Conservation (phyloP, 2,888 invertebrate genomes). For the Leptodirus hochenwartii region DNA sequence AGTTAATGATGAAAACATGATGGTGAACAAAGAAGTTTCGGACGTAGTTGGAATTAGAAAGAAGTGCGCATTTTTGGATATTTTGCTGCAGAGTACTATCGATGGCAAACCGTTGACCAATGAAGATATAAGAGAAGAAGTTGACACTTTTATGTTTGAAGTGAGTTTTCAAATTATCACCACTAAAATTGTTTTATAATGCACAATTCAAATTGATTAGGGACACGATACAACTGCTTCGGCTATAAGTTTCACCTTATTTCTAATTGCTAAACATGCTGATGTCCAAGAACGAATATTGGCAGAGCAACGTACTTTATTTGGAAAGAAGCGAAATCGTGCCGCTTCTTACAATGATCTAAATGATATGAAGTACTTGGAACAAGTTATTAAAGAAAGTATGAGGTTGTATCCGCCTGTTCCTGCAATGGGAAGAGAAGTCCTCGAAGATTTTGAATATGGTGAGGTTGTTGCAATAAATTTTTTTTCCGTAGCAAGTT, state of each 20-base stretch:
- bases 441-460: constrained; percentile 12
- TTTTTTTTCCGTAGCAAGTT: no score
- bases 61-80: constrained; percentile 46
- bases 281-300: constrained; percentile 18
- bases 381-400: constrained; percentile 19
- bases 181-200: no score
- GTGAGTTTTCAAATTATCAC: no score
- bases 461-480: no score
- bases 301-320: constrained; percentile 22
- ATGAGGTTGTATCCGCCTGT: constrained; percentile 19
- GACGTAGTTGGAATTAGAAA: constrained; percentile 32
- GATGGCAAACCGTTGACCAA: constrained; percentile 38
- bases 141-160: constrained; percentile 56
- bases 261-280: constrained; percentile 12
- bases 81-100: constrained; percentile 39
- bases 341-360: no score
- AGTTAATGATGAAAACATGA: neutral
- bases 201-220: no score
- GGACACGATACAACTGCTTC: constrained; percentile 16
- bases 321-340: constrained; percentile 18
- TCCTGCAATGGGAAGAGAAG: constrained; percentile 15
- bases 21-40: constrained; percentile 10
- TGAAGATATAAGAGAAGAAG: constrained; percentile 43
- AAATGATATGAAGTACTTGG: constrained; percentile 22
- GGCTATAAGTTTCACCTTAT: constrained; percentile 14